Evolutionary conservation across 2,888 invertebrate species (phyloP).

Genomic region (Thymelicus sylvestris): DNA sequence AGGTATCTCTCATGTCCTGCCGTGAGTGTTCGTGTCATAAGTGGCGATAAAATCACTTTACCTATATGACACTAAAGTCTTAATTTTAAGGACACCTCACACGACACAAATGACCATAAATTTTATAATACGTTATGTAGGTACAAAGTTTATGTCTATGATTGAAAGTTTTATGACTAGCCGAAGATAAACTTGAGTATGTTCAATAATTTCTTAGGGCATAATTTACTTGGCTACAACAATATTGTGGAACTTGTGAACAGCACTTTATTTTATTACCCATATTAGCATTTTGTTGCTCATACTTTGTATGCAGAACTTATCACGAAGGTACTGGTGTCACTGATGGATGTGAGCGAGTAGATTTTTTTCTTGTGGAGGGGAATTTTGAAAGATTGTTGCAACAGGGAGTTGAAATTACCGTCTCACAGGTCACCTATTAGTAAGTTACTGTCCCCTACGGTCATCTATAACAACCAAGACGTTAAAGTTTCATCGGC

Average conservation of each 20-base stretch:
- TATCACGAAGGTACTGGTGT: background rate
- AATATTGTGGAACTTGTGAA: constrained; percentile 26
- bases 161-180: constrained; percentile 23
- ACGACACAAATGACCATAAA: background rate
- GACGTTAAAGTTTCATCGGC: no score
- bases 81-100: background rate
- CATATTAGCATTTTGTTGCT: constrained; percentile 20
- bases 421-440: no score
- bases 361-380: no score
- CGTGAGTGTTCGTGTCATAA: background rate
- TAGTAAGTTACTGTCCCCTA: no score
- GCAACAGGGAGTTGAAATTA: no score
- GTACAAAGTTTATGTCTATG: constrained; percentile 10
- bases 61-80: background rate
- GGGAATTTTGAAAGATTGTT: no score
- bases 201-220: constrained; percentile 13
- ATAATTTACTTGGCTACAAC: constrained; percentile 9
- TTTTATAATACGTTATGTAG: background rate
- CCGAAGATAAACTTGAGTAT: constrained; percentile 20
- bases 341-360: background rate
- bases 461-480: no score
- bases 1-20: background rate
- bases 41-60: background rate
- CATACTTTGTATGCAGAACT: constrained; percentile 19
- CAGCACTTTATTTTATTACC: constrained; percentile 26